Evolutionary conservation across 2,113 vertebrate genomes (phyloP), one percentile per base, ranked within the genome.

Genomic region (Uria aalge): DNA sequence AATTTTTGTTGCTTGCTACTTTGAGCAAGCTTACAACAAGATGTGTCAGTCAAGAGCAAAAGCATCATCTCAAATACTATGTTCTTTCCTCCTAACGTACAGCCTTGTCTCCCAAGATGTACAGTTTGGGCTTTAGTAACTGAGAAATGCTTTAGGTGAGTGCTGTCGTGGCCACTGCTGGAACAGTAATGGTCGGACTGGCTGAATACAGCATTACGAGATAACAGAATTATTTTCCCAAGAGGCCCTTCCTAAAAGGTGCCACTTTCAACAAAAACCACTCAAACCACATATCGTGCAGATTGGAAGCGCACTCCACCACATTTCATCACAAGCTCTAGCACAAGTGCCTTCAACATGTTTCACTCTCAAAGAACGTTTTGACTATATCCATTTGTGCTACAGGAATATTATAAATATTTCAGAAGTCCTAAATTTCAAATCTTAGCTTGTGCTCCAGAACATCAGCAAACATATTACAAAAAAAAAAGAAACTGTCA

Each of bases 41-140:
- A n/a, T 0, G 2, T 1, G 19, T 3, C 75, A 56, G 34, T 21
- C 23, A 17, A 24, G 14, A 52, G 60, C 57, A 75, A 7, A n/a
- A 62, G 1, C 38, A 30, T 0, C 6, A 3, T 2, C 45, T 84
- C 71, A 32, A 40, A 34, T 1, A 41, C 18, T 3, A 2, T 0
- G 0, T 17, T 57, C 27, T 5, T 15, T 38, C 27, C 45, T 45
- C 19, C 36, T 9, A 29, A 27, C 18, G 24, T 9, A 8, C 20
- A 45, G 34, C 5, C 30, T 22, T n/a, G 27, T 10, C 34, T 57
- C 66, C 36, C 81, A 19, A 47, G 36, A 47, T 0, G 13, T 2
- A 29, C 6, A 11, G 4, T 64, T 30, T 13, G 41, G 20, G 50
- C n/a, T 38, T 82, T 7, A 23, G 34, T 3, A 69, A 9, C 26